These are phyloP conservation scores for Catharus ustulatus DNA, from an alignment of 2,797 vertebrate species.

Conservation along the genomic window DNA sequence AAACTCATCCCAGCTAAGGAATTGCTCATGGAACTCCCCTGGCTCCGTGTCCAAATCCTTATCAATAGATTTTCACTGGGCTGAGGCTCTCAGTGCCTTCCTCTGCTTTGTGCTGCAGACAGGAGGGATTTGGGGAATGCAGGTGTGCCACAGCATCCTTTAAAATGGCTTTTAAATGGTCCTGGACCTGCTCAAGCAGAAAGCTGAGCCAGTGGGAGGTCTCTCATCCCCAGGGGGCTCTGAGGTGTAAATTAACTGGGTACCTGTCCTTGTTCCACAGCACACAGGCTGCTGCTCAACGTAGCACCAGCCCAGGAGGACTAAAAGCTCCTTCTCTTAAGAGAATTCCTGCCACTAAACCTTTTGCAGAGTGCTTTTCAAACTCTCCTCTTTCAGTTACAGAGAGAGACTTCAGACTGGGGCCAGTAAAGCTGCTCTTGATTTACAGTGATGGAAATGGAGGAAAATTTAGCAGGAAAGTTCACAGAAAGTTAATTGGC, in stretches of 20 bases:
- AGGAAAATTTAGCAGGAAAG: neutral
- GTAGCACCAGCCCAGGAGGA: neutral
- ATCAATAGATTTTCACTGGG: neutral
- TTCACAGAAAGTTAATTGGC: constrained; percentile 47
- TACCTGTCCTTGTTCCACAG: neutral
- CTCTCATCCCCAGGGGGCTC: neutral
- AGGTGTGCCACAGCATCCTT: neutral
- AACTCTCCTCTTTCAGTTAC: neutral
- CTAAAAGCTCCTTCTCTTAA: neutral
- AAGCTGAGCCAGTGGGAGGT: neutral
- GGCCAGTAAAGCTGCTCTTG: neutral
- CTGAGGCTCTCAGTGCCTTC: neutral
- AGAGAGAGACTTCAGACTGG: neutral
- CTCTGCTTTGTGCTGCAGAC: neutral
- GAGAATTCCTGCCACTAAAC: neutral
- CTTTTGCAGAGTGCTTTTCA: neutral
- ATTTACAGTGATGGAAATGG: neutral
- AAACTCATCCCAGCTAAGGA: neutral
- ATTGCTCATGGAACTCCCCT: neutral
- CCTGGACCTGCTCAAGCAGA: neutral
- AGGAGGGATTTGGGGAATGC: neutral
- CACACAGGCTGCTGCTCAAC: too few species aligned
- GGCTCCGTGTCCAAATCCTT: neutral
- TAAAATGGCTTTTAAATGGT: neutral
- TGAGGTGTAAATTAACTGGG: neutral